phyloP scores from a whole-genome alignment of 2,113 vertebrate genomes.

The Regulus satrapa region DNA sequence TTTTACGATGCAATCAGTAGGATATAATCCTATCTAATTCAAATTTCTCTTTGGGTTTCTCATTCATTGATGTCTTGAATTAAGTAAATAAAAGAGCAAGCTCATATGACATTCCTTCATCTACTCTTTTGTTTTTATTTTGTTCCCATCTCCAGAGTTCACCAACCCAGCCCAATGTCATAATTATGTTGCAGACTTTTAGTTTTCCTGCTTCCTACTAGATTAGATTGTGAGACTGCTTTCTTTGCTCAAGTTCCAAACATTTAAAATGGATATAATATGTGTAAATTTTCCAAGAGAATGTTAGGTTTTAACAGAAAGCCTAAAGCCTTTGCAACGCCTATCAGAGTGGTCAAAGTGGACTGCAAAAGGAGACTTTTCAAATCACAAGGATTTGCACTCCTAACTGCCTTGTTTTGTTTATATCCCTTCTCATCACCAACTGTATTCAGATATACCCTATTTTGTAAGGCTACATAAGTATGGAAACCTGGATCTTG shows the following conservation, averaged over 20 bases:
- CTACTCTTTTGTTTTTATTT: not conserved
- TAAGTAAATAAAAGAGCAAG: not conserved
- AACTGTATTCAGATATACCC: not conserved
- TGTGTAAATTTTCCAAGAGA: not conserved
- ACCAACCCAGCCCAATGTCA: not conserved
- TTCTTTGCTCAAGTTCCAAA: not conserved
- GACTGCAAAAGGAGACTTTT: not conserved
- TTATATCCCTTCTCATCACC: not conserved
- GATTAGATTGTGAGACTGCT: not conserved
- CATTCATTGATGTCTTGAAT: not conserved
- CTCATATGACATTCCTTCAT: not conserved
- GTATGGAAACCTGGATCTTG: not conserved
- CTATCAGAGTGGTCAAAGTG: not conserved
- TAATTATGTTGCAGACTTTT: not conserved
- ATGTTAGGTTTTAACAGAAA: not conserved
- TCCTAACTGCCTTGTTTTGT: not conserved
- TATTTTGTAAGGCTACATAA: not conserved
- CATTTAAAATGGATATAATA: not conserved
- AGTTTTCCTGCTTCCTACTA: not conserved
- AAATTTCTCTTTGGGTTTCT: not conserved
- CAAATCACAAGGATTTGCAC: not conserved
- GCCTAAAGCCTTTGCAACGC: not conserved
- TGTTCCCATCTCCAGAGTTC: not conserved
- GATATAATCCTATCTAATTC: not conserved
- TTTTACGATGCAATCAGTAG: not conserved